phyloP scores from a whole-genome alignment of 2,113 vertebrate genomes.

The Hyperopisus bebe region DNA sequence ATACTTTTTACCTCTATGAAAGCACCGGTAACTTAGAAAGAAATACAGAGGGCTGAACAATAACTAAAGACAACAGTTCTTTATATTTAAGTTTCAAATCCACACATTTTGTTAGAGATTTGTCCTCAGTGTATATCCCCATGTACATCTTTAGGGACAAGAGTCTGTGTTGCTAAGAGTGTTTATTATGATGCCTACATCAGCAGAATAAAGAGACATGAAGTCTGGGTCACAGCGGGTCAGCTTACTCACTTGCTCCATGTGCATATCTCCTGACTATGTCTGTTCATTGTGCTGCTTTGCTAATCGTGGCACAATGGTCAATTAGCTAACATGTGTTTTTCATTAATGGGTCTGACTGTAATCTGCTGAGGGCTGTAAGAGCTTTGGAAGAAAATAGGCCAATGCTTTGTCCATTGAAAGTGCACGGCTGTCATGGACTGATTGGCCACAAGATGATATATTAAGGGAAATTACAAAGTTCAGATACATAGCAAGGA shows the following conservation, averaged over 20 bases:
- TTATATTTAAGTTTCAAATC: background rate
- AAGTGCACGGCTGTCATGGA: background rate
- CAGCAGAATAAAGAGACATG: background rate
- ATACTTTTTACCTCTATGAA: background rate
- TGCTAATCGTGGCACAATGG: background rate
- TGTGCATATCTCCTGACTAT: background rate
- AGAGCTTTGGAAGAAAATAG: background rate
- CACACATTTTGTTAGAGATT: background rate
- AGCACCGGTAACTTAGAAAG: background rate
- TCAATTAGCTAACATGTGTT: conserved; percentile 1
- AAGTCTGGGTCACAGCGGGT: background rate
- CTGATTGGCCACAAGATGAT: background rate
- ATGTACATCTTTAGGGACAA: background rate
- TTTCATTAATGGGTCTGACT: background rate
- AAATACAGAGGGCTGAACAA: background rate
- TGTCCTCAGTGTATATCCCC: background rate
- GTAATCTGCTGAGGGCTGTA: background rate
- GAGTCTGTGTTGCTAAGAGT: too few species aligned
- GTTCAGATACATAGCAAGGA: background rate
- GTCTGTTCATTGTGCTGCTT: background rate
- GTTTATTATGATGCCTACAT: background rate
- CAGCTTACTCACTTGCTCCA: background rate
- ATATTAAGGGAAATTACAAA: background rate
- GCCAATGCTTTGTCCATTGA: background rate
- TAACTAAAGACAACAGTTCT: background rate